These are phyloP conservation scores for Cacoxenus indagator DNA, from an alignment of 2,888 invertebrate genomes.

Conservation along the genomic window DNA sequence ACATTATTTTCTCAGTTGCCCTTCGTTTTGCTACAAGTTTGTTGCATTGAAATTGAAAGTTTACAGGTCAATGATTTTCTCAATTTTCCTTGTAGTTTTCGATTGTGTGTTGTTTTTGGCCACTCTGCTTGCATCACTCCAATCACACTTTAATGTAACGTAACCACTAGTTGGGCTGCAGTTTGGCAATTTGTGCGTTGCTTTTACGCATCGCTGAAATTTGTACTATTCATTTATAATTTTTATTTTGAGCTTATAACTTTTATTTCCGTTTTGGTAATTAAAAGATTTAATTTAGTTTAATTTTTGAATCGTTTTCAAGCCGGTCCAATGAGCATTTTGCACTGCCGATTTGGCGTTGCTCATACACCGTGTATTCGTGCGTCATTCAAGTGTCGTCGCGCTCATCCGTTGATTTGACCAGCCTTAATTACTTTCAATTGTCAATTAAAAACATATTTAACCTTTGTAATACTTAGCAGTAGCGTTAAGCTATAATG, in stretches of 20 bases:
- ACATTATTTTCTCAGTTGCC: not conserved
- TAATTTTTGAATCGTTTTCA: not conserved
- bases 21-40: slow-evolving; percentile 2
- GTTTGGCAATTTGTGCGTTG: not conserved
- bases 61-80: slow-evolving; percentile 37
- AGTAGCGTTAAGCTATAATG: not conserved
- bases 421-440: slow-evolving; percentile 45
- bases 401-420: not conserved
- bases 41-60: slow-evolving; percentile 21
- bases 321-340: not conserved
- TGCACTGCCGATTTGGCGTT: not conserved
- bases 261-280: not conserved
- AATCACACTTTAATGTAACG: not conserved
- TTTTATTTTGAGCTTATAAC: not conserved
- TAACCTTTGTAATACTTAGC: slow-evolving; percentile 40
- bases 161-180: not conserved
- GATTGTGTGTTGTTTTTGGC: not conserved
- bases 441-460: slow-evolving; percentile 48
- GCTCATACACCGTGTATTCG: not conserved
- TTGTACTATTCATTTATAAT: not conserved
- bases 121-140: too few relatives aligned
- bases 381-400: not conserved
- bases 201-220: slow-evolving; percentile 10
- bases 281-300: not conserved
- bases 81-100: slow-evolving; percentile 23